Evolutionary conservation across 2,888 invertebrate species (phyloP).

Genomic region (Rhorus exstirpatorius): DNA sequence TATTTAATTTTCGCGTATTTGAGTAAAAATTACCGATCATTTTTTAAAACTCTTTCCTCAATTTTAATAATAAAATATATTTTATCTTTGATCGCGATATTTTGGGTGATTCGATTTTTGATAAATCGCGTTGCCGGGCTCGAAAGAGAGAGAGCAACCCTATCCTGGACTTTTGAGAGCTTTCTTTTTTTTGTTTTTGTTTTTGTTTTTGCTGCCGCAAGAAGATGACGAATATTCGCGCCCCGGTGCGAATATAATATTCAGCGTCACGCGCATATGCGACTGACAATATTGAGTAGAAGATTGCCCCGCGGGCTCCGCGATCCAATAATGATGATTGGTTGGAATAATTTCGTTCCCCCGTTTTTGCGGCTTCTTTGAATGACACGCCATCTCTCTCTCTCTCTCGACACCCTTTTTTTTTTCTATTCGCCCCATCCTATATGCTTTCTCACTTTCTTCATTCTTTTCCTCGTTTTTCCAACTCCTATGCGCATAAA

Average conservation of each 20-base stretch:
- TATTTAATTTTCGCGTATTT: too few species aligned
- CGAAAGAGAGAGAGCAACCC: too few species aligned
- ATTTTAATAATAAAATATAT: too few species aligned
- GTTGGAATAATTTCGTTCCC: conserved; percentile 82
- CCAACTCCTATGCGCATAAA: background rate
- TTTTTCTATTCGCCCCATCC: conserved; percentile 19
- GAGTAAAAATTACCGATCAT: too few species aligned
- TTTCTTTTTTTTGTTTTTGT: too few species aligned
- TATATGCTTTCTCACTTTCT: conserved; percentile 32
- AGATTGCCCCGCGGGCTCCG: conserved; percentile 78
- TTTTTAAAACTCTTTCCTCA: too few species aligned
- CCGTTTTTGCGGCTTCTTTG: conserved; percentile 82
- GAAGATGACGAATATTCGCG: conserved; percentile 19
- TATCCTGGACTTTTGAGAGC: too few species aligned
- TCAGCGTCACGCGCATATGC: conserved; percentile 58
- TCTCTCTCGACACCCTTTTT: conserved; percentile 59
- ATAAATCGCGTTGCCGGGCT: too few species aligned
- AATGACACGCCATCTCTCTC: conserved; percentile 81
- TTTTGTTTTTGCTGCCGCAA: background rate
- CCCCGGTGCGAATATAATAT: conserved; percentile 46
- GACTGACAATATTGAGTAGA: conserved; percentile 82
- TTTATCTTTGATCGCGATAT: too few species aligned
- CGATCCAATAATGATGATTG: conserved; percentile 83
- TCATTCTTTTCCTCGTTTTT: conserved; percentile 38
- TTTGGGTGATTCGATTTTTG: too few species aligned